These are phyloP conservation scores for Pygmarrhopalites habei DNA, from an alignment of 1,140 invertebrate genomes.

Conservation along the genomic window DNA sequence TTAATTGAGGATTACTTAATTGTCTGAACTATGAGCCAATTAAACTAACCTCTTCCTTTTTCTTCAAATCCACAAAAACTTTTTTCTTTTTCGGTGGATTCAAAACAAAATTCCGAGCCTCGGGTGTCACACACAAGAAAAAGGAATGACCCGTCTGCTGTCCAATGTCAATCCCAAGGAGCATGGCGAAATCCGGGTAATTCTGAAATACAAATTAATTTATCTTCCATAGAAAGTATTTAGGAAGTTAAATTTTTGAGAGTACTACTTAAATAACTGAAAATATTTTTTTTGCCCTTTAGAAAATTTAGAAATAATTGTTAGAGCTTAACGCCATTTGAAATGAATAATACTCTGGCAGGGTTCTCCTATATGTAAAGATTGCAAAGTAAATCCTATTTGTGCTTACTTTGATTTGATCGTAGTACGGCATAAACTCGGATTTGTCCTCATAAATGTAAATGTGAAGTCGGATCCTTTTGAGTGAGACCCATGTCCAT, in stretches of 20 bases:
- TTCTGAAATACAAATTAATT: slow-evolving; percentile 20
- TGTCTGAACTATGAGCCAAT: no score
- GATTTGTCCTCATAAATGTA: slow-evolving; percentile 28
- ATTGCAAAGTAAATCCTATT: background rate
- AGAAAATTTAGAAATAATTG: no score
- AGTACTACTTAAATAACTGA: no score
- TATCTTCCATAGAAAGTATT: no score
- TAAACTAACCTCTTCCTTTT: slow-evolving; percentile 28
- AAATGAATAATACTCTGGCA: no score
- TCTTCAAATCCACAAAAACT: slow-evolving; percentile 15
- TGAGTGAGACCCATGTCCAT: slow-evolving; percentile 25
- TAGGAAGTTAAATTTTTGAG: no score
- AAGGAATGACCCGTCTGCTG: slow-evolving; percentile 23
- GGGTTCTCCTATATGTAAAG: no score
- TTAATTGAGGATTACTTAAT: no score
- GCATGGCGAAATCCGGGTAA: slow-evolving; percentile 33
- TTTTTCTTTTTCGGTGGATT: slow-evolving; percentile 29
- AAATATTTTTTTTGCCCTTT: no score
- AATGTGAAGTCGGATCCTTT: slow-evolving; percentile 32
- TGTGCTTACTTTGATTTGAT: slow-evolving; percentile 26
- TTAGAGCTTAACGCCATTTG: no score
- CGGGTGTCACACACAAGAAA: slow-evolving; percentile 27
- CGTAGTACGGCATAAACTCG: slow-evolving; percentile 28
- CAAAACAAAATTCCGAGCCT: slow-evolving; percentile 30
- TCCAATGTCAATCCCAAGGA: slow-evolving; percentile 24